These are phyloP conservation scores for Suillia variegata DNA, from an alignment of 2,888 invertebrate genomes.

Conservation along the genomic window DNA sequence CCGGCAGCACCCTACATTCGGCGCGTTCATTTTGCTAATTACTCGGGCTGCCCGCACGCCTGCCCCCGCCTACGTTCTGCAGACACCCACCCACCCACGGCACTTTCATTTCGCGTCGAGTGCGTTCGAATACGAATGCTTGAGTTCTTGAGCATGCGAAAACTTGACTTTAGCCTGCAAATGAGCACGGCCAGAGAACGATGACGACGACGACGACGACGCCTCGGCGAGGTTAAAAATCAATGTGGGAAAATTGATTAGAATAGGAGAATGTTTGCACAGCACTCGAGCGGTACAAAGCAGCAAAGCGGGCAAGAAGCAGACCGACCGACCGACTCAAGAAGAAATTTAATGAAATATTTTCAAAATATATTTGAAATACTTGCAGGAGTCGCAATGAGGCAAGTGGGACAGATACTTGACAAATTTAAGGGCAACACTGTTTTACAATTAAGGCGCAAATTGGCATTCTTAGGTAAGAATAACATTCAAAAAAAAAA, in stretches of 20 bases:
- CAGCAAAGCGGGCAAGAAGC: constrained; percentile 30
- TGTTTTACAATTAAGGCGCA: too few relatives aligned
- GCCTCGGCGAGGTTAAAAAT: constrained; percentile 7
- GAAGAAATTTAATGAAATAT: too few relatives aligned
- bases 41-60: constrained; percentile 35
- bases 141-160: constrained; percentile 29
- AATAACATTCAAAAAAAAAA: too few relatives aligned
- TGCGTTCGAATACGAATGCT: constrained; percentile 33
- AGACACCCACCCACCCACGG: neutral
- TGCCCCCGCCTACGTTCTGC: constrained; percentile 33
- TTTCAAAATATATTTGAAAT: too few relatives aligned
- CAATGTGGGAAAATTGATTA: constrained; percentile 50
- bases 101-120: constrained; percentile 31
- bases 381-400: too few relatives aligned
- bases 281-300: constrained; percentile 50
- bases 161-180: neutral
- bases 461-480: too few relatives aligned
- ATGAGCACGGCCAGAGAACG: neutral
- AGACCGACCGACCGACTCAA: constrained; percentile 11
- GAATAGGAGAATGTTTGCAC: constrained; percentile 51
- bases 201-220: neutral
- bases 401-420: too few relatives aligned
- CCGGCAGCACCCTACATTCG: constrained; percentile 29
- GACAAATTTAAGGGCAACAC: too few relatives aligned
- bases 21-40: constrained; percentile 42